Percentiles rank a stretch among this genome's conserved stretches.
Evolutionary conservation across 2,797 vertebrate genomes (phyloP).

Genomic region (Hemibagrus guttatus): DNA sequence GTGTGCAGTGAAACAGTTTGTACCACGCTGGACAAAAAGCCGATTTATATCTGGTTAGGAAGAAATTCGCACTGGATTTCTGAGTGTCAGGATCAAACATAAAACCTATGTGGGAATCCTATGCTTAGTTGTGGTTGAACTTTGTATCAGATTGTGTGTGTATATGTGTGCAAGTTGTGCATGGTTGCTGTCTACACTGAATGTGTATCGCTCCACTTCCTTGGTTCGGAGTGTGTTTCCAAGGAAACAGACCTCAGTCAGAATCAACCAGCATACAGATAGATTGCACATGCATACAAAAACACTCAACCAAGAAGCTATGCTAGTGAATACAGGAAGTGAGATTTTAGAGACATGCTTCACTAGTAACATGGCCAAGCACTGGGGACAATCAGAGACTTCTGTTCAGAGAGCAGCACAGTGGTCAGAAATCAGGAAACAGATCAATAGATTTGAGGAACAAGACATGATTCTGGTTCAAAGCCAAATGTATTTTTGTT

Average conservation of each 20-base stretch:
- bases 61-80: background rate
- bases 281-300: conserved; percentile 5
- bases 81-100: background rate
- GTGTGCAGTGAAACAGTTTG: background rate
- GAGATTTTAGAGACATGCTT: background rate
- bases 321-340: background rate
- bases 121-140: background rate
- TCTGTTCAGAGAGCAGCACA: background rate
- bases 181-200: background rate
- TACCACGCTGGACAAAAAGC: background rate
- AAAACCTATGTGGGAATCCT: background rate
- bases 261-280: conserved; percentile 20
- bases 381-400: background rate
- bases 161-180: background rate
- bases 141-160: background rate
- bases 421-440: background rate
- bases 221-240: conserved; percentile 8
- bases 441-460: background rate
- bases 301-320: background rate
- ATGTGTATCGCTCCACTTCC: conserved; percentile 17
- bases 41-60: background rate
- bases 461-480: background rate
- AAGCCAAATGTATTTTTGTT: background rate
- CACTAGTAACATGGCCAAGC: too few species aligned
- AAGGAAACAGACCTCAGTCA: conserved; percentile 22